Conservation (phyloP, 2,888 invertebrate genomes). For the Tetragonula carbonaria region DNA sequence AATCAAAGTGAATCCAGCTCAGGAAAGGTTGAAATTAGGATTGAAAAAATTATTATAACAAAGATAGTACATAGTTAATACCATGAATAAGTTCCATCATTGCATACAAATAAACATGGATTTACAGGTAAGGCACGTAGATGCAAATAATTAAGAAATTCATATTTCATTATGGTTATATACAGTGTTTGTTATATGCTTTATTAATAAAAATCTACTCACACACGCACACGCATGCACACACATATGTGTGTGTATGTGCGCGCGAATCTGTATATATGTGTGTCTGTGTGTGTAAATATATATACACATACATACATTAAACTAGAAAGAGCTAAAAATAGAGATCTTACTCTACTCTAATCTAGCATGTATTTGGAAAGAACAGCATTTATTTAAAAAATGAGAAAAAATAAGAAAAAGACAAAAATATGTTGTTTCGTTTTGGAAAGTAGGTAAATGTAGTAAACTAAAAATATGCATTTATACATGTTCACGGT, state of each 20-base stretch:
- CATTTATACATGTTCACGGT: not conserved
- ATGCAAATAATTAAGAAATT: conserved; percentile 66
- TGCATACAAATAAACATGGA: conserved; percentile 77
- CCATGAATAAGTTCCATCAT: conserved; percentile 70
- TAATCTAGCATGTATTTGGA: conserved; percentile 23
- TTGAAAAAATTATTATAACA: conserved; percentile 88
- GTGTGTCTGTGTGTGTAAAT: not conserved
- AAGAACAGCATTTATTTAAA: conserved; percentile 32
- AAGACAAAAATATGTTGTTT: conserved; percentile 28
- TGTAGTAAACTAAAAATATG: conserved; percentile 1
- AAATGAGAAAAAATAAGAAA: not conserved
- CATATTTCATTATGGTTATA: conserved; percentile 53
- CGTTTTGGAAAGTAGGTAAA: conserved; percentile 41
- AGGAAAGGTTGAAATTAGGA: conserved; percentile 88
- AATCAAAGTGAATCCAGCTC: conserved; percentile 91
- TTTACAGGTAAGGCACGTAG: conserved; percentile 78
- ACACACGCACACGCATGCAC: conserved; percentile 9
- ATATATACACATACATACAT: not conserved
- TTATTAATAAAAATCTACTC: conserved; percentile 45
- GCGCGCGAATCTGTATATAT: not conserved
- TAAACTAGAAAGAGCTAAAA: conserved; percentile 3
- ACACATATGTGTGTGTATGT: not conserved
- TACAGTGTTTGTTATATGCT: conserved; percentile 61
- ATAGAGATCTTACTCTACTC: conserved; percentile 13
- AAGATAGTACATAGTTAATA: conserved; percentile 72